Evolutionary conservation across 2,888 invertebrate genomes (phyloP).

Genomic region (Platypus cylindrus): DNA sequence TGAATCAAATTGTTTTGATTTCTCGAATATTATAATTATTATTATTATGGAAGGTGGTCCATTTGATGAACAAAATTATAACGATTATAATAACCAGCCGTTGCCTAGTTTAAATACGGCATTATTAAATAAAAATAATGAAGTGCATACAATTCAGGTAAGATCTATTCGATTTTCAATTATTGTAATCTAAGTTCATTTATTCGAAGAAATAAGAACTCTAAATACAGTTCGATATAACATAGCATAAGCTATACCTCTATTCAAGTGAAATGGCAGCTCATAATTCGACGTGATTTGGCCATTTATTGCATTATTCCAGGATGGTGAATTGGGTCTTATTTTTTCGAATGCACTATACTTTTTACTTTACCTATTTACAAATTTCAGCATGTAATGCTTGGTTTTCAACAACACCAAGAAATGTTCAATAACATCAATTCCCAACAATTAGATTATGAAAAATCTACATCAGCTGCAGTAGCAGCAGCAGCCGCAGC

Average conservation of each 20-base stretch:
- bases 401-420: conserved; percentile 42
- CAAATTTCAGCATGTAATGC: conserved; percentile 52
- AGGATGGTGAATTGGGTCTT: no score
- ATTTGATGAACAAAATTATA: conserved; percentile 69
- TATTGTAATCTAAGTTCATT: no score
- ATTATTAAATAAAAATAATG: conserved; percentile 31
- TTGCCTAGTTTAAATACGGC: conserved; percentile 34
- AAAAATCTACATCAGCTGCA: conserved; percentile 26
- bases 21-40: no score
- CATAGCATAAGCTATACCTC: no score
- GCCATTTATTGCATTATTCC: no score
- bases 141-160: conserved; percentile 48
- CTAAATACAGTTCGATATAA: no score
- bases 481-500: conserved; percentile 32
- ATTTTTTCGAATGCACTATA: no score
- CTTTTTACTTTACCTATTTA: no score
- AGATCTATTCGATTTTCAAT: no score
- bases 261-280: no score
- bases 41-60: conserved; percentile 51
- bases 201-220: no score
- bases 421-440: conserved; percentile 37
- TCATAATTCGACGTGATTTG: no score
- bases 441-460: conserved; percentile 35
- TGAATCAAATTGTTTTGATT: conserved; percentile 33
- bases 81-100: conserved; percentile 54